Evolutionary conservation across 2,888 invertebrate species (phyloP).

Genomic region (Anodontia alba): DNA sequence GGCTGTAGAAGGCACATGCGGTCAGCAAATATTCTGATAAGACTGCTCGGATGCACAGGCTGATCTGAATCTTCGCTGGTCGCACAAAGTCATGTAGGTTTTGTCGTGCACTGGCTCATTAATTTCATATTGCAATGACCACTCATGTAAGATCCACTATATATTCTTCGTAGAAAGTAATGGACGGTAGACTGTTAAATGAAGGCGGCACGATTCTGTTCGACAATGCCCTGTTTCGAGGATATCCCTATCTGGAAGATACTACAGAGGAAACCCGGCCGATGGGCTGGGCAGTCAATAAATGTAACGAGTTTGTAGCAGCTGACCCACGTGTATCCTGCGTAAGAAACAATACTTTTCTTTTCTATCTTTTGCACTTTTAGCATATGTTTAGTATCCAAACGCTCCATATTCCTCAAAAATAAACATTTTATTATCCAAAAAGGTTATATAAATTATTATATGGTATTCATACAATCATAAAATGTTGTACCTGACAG

Average conservation of each 20-base stretch:
- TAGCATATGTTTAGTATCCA: too few species aligned
- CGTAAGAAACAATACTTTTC: conserved; percentile 23
- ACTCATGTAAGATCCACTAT: too few species aligned
- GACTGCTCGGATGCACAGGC: too few species aligned
- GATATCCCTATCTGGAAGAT: conserved; percentile 39
- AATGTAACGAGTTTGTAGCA: conserved; percentile 42
- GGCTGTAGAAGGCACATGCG: too few species aligned
- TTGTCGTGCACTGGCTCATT: too few species aligned
- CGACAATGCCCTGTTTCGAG: conserved; percentile 60
- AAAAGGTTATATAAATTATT: too few species aligned
- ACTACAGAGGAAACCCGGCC: neutral
- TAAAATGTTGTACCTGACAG: too few species aligned
- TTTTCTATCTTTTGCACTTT: neutral
- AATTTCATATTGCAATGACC: too few species aligned
- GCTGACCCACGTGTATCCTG: conserved; percentile 40
- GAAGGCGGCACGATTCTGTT: conserved; percentile 58
- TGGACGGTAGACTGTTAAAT: conserved; percentile 48
- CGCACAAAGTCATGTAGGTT: neutral
- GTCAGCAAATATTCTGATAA: too few species aligned
- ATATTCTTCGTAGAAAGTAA: conserved; percentile 35
- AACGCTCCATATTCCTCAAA: too few species aligned
- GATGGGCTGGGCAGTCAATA: conserved; percentile 32
- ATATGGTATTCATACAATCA: too few species aligned
- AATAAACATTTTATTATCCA: too few species aligned
- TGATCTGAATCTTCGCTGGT: neutral